These are phyloP conservation scores for Teinopalpus imperialis DNA, from an alignment of 2,888 invertebrate species.

Conservation along the genomic window DNA sequence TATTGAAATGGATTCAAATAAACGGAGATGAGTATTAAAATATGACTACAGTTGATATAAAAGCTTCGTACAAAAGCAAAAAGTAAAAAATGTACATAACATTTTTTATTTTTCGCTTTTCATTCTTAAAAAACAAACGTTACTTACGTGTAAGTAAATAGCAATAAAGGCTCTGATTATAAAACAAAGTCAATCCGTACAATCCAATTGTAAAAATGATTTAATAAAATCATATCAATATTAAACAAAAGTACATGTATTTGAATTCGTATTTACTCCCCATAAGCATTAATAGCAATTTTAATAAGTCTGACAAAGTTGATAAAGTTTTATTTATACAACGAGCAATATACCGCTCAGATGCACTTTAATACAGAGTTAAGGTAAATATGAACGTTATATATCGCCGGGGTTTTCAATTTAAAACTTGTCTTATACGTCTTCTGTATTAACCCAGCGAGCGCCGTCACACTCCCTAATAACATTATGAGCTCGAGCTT, in stretches of 20 bases:
- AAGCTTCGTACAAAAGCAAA: too few species aligned
- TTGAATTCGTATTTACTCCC: background rate
- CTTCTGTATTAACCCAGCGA: conserved; percentile 30
- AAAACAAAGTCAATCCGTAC: too few species aligned
- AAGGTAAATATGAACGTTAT: conserved; percentile 24
- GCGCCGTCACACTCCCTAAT: conserved; percentile 21
- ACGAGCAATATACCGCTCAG: conserved; percentile 21
- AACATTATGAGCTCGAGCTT: conserved; percentile 30
- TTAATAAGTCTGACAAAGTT: conserved; percentile 25
- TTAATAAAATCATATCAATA: background rate
- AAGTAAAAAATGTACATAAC: too few species aligned
- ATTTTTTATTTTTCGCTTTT: too few species aligned
- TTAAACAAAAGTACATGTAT: conserved; percentile 6
- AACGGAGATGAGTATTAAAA: too few species aligned
- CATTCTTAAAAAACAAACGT: too few species aligned
- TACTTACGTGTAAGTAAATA: too few species aligned
- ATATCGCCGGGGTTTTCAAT: conserved; percentile 25
- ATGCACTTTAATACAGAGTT: conserved; percentile 22
- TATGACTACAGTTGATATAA: too few species aligned
- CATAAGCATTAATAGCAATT: conserved; percentile 12
- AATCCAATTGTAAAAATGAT: too few species aligned
- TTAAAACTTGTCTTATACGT: conserved; percentile 26
- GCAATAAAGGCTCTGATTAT: too few species aligned
- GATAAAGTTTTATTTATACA: conserved; percentile 25
- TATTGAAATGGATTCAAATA: too few species aligned